Base-by-base conservation (phyloP, 2,888 invertebrate species). In the Punctoribates punctum region DNA sequence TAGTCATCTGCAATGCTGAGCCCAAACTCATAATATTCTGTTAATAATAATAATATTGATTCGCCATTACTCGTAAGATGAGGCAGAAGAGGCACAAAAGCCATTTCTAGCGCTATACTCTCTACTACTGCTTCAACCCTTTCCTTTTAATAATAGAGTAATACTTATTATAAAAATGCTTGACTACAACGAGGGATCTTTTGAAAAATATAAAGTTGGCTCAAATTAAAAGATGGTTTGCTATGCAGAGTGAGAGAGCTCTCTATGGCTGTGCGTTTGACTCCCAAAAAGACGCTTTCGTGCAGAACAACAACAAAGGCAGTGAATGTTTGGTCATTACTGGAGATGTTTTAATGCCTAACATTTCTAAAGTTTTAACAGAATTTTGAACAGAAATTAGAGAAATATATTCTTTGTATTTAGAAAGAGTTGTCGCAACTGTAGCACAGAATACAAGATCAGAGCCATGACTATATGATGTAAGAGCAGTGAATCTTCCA, bases 31-130 rank as follows among this genome's bases (percentile, higher is more conserved):
- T 46, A 72, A 72, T 72, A 48, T 72, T 23, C 15, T 72, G 48
- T 72, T 70, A 70, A 70, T 72, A 72, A 42, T 72, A 48, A 72
- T 72, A 72, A 72, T 72, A 72, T 72, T 72, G 72, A 72, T 72
- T 72, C 48, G 48, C 72, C 48, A 72, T 72, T 72, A 46, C 20
- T 42, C 17, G 42, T 67, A 60, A 60, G 67, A 67, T 67, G 67
- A 67, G 34, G 67, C 67, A 67, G 67, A 67, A 29, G n/a, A 38
- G 42, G 23, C 60, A 60, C 29, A n/a, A n/a, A n/a, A n/a, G 15
- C 5, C 60, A 13, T 48, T 1, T 34, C 46, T 42, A 29, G 6
- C 25, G 6, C 23, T 3, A 25, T 65, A 34, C 38, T 20, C 38
- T 72, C 29, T 27, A 17, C 29, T 60, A 29, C 25, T 46, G 72